Conservation (phyloP, 2,888 invertebrate genomes). For the Drosophila recens region DNA sequence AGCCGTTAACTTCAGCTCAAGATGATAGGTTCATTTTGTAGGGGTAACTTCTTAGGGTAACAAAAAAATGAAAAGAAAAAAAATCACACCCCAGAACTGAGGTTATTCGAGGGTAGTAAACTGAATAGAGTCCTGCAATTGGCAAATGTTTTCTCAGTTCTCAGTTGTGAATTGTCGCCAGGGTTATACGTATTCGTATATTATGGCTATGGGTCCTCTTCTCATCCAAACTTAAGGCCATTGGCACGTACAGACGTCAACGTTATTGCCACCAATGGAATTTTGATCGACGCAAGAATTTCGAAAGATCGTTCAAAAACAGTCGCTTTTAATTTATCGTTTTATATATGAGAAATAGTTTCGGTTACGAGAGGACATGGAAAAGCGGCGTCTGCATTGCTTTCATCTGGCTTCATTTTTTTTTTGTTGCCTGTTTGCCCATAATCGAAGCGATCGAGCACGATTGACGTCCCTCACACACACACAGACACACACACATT, state of each 20-base stretch:
- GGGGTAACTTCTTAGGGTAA: slow-evolving; percentile 38
- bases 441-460: slow-evolving; percentile 76
- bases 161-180: too few species aligned
- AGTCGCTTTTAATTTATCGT: slow-evolving; percentile 85
- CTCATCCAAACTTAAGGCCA: slow-evolving; percentile 49
- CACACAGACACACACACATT: slow-evolving; percentile 24
- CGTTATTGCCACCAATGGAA: slow-evolving; percentile 83
- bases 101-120: slow-evolving; percentile 38
- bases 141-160: slow-evolving; percentile 2
- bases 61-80: slow-evolving; percentile 3
- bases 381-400: slow-evolving; percentile 53
- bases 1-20: slow-evolving; percentile 44
- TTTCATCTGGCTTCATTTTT: slow-evolving; percentile 13
- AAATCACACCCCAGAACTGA: slow-evolving; percentile 54
- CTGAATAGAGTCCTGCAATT: slow-evolving; percentile 8
- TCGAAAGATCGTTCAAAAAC: slow-evolving; percentile 83
- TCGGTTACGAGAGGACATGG: slow-evolving; percentile 61
- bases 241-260: slow-evolving; percentile 76
- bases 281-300: slow-evolving; percentile 86
- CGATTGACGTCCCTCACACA: slow-evolving; percentile 74
- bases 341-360: slow-evolving; percentile 85
- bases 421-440: slow-evolving; percentile 52
- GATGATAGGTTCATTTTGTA: slow-evolving; percentile 56
- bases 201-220: slow-evolving; percentile 49
- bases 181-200: slow-evolving; percentile 28